Evolutionary conservation across 1,140 invertebrate species (phyloP), one percentile per base, ranked within the genome.

Genomic region (Aporrectodea caliginosa): DNA sequence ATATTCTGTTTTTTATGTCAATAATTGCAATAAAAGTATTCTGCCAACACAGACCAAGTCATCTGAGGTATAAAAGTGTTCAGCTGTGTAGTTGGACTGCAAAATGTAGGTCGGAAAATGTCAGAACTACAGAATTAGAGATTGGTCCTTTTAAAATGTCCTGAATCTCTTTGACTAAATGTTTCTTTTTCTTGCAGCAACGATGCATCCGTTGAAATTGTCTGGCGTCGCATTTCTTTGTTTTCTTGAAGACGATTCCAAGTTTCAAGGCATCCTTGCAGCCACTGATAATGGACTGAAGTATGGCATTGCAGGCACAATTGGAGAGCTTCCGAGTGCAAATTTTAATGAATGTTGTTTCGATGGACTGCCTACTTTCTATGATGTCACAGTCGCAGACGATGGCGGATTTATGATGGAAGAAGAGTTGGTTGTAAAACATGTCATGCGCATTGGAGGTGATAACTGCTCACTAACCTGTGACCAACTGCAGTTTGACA

Each of bases 211-310:
- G 43, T 6, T 58, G 6, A 58, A 58, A 22, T 22, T 58, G 43
- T 58, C 43, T 43, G 88, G 88, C 30, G 34, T 83, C 6, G 86
- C 87, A n/a, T 84, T 86, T 35, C 82, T 89, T 16, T 89, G 87
- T 80, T 89, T 89, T 77, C 77, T 84, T 32, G 83, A 85, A 73
- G 84, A 88, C 69, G 84, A 85, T 27, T 83, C 84, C 14, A 85
- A 83, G 83, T 88, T 88, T 74, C 84, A 86, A 80, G 87, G 87
- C 2, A 84, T 83, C 78, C 83, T 88, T 27, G 81, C 82, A 1
- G 82, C 84, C 27, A 58, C 6, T 22, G 83, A 82, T 14, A 85
- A 86, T 79, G 83, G 84, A 32, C 84, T 83, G 2, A 84, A 84
- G 68, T 88, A 85, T 80, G 83, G 78, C 58, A 12, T 86, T 14